phyloP scores from a whole-genome alignment of 2,888 invertebrate genomes.

The Troglohyphantes excavatus region DNA sequence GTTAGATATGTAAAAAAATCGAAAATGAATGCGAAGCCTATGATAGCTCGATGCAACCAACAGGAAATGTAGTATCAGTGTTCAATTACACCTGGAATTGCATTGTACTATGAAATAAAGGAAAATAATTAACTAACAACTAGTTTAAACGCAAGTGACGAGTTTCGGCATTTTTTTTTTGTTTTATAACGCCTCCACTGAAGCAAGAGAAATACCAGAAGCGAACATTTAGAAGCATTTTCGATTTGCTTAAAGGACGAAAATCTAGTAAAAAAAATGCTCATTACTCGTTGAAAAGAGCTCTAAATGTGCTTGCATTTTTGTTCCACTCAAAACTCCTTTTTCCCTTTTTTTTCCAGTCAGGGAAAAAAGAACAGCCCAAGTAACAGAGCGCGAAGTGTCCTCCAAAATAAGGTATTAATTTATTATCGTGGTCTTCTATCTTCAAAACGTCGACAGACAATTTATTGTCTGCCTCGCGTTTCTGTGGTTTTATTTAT shows the following conservation, averaged over 20 bases:
- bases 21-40: too few relatives aligned
- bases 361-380: constrained; percentile 59
- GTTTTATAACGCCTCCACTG: neutral
- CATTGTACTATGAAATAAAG: neutral
- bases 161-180: neutral
- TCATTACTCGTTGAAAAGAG: constrained; percentile 50
- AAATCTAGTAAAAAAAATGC: constrained; percentile 30
- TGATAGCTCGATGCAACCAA: too few relatives aligned
- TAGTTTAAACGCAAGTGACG: constrained; percentile 14
- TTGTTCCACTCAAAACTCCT: constrained; percentile 59
- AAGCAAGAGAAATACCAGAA: constrained; percentile 41
- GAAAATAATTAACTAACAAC: neutral
- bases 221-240: constrained; percentile 46
- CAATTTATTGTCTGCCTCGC: constrained; percentile 77
- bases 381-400: constrained; percentile 76
- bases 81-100: constrained; percentile 15
- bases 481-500: constrained; percentile 78
- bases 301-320: constrained; percentile 59
- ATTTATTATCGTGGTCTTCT: constrained; percentile 77
- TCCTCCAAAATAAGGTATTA: constrained; percentile 77
- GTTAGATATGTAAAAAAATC: too few relatives aligned
- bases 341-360: constrained; percentile 34
- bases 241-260: constrained; percentile 54
- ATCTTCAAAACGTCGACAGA: constrained; percentile 76
- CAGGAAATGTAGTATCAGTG: constrained; percentile 3